Conservation (phyloP, 2,797 vertebrate species). For the Pangasius djambal region DNA sequence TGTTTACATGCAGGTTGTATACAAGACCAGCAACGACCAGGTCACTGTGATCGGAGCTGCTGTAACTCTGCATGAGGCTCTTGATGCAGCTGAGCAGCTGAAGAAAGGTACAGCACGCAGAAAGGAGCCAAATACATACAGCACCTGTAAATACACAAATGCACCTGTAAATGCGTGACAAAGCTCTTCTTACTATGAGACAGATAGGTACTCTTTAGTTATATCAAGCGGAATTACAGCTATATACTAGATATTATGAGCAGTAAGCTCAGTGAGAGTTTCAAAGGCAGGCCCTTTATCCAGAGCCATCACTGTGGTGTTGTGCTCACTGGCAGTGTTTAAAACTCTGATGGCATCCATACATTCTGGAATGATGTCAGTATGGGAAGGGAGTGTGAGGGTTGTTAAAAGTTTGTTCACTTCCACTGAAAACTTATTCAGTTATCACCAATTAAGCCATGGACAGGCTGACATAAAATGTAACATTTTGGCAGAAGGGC, state of each 20-base stretch:
- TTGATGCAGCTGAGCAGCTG: conserved; percentile 89
- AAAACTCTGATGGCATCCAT: background rate
- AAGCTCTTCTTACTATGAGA: background rate
- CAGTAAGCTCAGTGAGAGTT: background rate
- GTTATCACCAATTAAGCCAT: background rate
- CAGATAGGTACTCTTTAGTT: background rate
- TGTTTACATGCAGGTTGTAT: conserved; percentile 79
- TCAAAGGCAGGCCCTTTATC: background rate
- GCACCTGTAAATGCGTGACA: background rate
- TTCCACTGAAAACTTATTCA: background rate
- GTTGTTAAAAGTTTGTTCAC: background rate
- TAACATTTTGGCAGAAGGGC: background rate
- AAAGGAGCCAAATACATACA: background rate
- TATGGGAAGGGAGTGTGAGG: background rate
- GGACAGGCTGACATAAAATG: background rate
- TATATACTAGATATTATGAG: background rate
- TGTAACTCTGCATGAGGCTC: conserved; percentile 89
- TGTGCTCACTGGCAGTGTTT: background rate
- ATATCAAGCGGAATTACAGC: background rate
- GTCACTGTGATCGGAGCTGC: conserved; percentile 92
- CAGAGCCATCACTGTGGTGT: background rate
- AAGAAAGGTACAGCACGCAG: conserved; percentile 83
- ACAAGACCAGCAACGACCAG: conserved; percentile 89
- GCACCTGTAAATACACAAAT: background rate
- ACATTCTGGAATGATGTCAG: background rate